Evolutionary conservation across 2,113 vertebrate species (phyloP), one percentile per base, ranked within the genome.

Genomic region (Eolophus roseicapilla): DNA sequence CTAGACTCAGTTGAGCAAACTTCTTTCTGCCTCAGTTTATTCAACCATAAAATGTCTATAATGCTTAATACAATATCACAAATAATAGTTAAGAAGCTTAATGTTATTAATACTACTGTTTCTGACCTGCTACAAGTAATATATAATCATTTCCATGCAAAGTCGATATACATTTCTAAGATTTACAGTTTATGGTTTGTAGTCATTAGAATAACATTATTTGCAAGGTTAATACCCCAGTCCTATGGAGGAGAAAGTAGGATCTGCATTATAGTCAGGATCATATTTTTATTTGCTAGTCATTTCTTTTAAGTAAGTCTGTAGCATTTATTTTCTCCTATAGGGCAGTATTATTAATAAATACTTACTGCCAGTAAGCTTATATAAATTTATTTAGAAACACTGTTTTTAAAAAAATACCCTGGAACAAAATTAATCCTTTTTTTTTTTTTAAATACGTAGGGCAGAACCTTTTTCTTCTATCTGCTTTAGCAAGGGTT

Each of bases 21-120:
- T 41, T 70, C 33, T 77, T 92, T 86, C 60, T 90, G 43, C 19
- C 43, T 92, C 52, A 37, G 79, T 82, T 88, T 96, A 84, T 78
- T 93, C 76, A 94, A 28, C 33, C 27, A 68, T 78, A 78, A 93
- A 94, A 86, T 68, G 55, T 35, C 10, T 82, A 67, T 67, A 87
- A 89, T 77, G 68, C 92, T 90, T 94, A 83, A 33, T 67, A 70
- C 19, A 64, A 9, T 82, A 84, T 52, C 53, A 86, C 73, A 52
- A 88, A 81, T 71, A 90, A 90, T 17, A 92, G 47, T 83, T 90
- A 88, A 93, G 88, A 71, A 74, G 37, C 79, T 81, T 88, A 93
- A 78, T 52, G 55, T 19, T 88, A 78, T 64, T 82, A 92, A 24
- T 63, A 55, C 33, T 47, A 76, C 53, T 28, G 27, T 50, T 90